Percentiles rank a stretch among this genome's conserved stretches.
Conservation (phyloP, 2,797 vertebrate genomes). For the Ctenopoma kingsleyae region DNA sequence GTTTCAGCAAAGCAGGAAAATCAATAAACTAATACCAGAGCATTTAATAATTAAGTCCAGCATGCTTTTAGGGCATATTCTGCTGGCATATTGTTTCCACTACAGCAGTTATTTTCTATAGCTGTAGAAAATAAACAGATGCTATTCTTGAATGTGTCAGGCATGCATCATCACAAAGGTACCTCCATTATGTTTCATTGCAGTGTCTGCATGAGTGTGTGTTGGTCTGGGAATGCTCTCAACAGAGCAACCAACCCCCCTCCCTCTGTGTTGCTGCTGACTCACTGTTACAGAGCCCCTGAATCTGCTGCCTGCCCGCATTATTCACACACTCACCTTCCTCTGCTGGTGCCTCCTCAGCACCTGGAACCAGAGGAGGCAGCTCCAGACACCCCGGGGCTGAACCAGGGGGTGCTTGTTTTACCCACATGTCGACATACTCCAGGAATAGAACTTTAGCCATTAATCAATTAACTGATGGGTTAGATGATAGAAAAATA, state of each 20-base stretch:
- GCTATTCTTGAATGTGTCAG: constrained; percentile 54
- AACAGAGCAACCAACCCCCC: constrained; percentile 35
- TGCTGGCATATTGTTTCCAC: constrained; percentile 15
- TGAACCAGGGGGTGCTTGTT: neutral
- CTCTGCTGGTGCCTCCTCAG: constrained; percentile 78
- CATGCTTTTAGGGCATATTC: constrained; percentile 28
- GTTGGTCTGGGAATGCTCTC: constrained; percentile 57
- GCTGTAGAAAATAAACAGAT: constrained; percentile 49
- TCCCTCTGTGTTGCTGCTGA: constrained; percentile 79
- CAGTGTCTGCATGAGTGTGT: constrained; percentile 50
- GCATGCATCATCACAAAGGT: constrained; percentile 55
- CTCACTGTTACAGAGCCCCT: constrained; percentile 81
- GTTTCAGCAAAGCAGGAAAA: constrained; percentile 56
- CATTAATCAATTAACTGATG: neutral
- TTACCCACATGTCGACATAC: constrained; percentile 21
- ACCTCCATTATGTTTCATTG: constrained; percentile 48
- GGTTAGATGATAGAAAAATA: too few species aligned
- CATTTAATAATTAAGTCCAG: constrained; percentile 34
- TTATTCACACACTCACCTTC: constrained; percentile 83
- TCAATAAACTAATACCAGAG: constrained; percentile 59
- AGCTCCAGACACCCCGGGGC: constrained; percentile 7
- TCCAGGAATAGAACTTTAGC: neutral
- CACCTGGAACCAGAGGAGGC: constrained; percentile 52
- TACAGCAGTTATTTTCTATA: constrained; percentile 30
- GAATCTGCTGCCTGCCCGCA: constrained; percentile 83